Evolutionary conservation across 2,113 vertebrate species (phyloP).

Genomic region (Manacus vitellinus): DNA sequence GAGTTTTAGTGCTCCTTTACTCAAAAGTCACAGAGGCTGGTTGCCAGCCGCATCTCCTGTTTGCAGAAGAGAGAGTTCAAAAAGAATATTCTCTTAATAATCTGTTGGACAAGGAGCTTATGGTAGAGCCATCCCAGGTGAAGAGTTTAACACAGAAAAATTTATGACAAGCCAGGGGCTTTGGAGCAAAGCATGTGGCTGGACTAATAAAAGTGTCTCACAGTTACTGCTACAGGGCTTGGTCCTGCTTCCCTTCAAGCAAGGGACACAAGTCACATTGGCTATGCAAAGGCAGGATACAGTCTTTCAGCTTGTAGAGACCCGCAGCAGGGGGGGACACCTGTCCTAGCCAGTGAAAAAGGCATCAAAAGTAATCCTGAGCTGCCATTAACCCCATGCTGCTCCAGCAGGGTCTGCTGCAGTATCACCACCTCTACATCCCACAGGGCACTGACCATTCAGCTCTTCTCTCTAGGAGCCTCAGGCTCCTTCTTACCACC

Average conservation of each 20-base stretch:
- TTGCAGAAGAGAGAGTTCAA: background rate
- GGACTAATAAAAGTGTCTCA: conserved; percentile 11
- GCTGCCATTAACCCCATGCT: conserved; percentile 41
- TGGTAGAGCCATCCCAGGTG: background rate
- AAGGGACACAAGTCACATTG: background rate
- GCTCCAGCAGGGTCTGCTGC: background rate
- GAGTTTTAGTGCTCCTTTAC: background rate
- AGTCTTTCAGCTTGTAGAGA: conserved; percentile 8
- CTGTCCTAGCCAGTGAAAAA: conserved; percentile 19
- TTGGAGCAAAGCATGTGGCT: background rate
- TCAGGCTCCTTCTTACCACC: background rate
- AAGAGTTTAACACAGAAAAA: conserved; percentile 49
- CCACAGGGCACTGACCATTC: background rate
- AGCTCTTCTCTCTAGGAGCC: background rate
- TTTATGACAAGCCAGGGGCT: background rate
- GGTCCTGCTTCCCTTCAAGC: background rate
- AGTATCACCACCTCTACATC: background rate
- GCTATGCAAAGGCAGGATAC: background rate
- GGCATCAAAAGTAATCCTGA: conserved; percentile 18
- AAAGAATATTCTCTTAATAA: conserved; percentile 40
- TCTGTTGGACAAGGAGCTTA: background rate
- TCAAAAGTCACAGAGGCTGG: background rate
- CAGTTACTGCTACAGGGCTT: conserved; percentile 6
- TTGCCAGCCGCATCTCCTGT: background rate
- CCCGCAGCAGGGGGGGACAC: conserved; percentile 37